Evolutionary conservation across 2,113 vertebrate genomes (phyloP).

Genomic region (Microtus ochrogaster): DNA sequence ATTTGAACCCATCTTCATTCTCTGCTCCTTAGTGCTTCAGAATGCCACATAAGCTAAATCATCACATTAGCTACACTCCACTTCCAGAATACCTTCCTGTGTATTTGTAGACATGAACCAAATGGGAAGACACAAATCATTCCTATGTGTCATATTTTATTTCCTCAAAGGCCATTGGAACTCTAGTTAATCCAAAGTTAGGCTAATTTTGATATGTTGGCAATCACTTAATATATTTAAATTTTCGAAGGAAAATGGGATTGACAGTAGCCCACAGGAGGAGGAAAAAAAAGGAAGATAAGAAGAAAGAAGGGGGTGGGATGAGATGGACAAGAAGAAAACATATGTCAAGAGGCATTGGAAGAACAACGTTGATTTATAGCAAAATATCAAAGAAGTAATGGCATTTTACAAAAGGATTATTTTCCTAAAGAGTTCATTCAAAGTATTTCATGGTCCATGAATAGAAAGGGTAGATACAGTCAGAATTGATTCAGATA

Average conservation of each 20-base stretch:
- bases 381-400: background rate
- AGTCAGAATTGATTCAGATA: background rate
- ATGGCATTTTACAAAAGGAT: background rate
- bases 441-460: background rate
- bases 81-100: background rate
- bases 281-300: background rate
- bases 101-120: background rate
- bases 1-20: background rate
- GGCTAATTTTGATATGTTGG: background rate
- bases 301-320: background rate
- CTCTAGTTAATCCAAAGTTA: background rate
- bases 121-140: background rate
- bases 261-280: too few relatives aligned
- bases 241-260: background rate
- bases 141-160: background rate
- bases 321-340: background rate
- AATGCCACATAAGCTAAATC: background rate
- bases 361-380: background rate
- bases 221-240: background rate
- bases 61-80: background rate
- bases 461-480: slow-evolving; percentile 1
- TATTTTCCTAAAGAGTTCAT: background rate
- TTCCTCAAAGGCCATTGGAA: background rate
- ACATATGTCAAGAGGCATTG: background rate
- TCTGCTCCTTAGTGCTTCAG: background rate